Conservation (phyloP, 2,113 vertebrate species). For the Cochlearius cochlearius region DNA sequence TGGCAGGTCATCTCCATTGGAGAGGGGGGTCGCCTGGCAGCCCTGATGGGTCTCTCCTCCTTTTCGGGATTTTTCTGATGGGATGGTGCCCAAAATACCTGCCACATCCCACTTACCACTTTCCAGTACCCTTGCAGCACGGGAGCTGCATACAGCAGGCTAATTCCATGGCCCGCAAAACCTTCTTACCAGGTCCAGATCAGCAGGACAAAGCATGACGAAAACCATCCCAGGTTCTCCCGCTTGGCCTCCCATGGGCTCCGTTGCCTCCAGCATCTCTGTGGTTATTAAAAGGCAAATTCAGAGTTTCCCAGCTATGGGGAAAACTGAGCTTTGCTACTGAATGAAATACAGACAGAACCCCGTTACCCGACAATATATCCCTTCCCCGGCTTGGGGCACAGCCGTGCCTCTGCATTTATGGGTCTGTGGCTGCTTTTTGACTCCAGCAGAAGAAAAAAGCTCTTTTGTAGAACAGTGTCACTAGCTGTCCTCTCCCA, state of each 20-base stretch:
- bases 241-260: fast-evolving
- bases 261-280: not conserved
- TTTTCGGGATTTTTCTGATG: not conserved
- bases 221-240: not conserved
- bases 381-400: not conserved
- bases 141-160: not conserved
- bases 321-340: not conserved
- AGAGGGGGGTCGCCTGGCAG: not conserved
- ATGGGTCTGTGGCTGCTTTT: not conserved
- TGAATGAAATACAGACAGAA: not conserved
- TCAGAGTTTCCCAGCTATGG: not conserved
- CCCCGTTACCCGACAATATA: fast-evolving
- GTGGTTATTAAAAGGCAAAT: not conserved
- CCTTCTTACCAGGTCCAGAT: not conserved
- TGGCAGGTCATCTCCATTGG: fast-evolving
- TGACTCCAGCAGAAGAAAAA: not conserved
- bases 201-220: not conserved
- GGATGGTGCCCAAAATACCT: not conserved
- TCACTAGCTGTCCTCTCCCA: not conserved
- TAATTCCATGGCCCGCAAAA: not conserved
- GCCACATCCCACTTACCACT: not conserved
- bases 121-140: not conserved
- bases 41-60: not conserved
- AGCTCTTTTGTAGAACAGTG: not conserved
- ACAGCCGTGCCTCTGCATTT: not conserved